Evolutionary conservation across 2,888 invertebrate species (phyloP), one percentile per base, ranked within the genome.

Genomic region (Eledone cirrhosa): DNA sequence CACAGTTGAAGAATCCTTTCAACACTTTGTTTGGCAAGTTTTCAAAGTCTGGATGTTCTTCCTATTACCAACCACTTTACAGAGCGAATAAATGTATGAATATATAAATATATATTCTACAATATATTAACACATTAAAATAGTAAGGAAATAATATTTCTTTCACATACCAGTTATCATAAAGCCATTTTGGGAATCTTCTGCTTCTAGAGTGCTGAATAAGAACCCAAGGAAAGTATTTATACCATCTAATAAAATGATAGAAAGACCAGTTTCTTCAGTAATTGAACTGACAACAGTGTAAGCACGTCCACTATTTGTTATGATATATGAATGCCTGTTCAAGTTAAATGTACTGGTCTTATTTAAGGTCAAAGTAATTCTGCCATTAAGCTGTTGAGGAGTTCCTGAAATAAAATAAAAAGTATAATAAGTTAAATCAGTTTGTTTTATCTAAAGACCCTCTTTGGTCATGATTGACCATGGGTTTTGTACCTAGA

Each of bases 141-240:
- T n/a, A n/a, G n/a, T n/a, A n/a, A n/a, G n/a, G n/a, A n/a, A n/a
- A n/a, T n/a, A n/a, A n/a, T n/a, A n/a, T n/a, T 41, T 41, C 11
- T 41, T 11, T 19, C 8, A 16, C 81, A 74, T 81, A 91, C 91
- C 92, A 78, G 92, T 92, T 76, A 91, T 90, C 90, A 96, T 94
- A 89, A 97, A 99, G 80, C 99, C 99, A 90, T 99, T 99, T 79
- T 93, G 92, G 1, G 95, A 95, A 14, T 92, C 92, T 67, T 94
- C 93, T 41, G 94, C 91, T 4, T 95, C 94, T n/a, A 88, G 85
- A 87, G 94, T 94, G 11, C 98, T 97, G 89, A 99, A 99, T 0
- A 99, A 92, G 96, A 98, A 99, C 14, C 97, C 97, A 79, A 98
- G 94, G 0, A 95, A 93, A 29, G 94, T 94, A 0, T 96, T 96